Evolutionary conservation across 2,888 invertebrate genomes (phyloP).

Genomic region (Conops quadrifasciatus): DNA sequence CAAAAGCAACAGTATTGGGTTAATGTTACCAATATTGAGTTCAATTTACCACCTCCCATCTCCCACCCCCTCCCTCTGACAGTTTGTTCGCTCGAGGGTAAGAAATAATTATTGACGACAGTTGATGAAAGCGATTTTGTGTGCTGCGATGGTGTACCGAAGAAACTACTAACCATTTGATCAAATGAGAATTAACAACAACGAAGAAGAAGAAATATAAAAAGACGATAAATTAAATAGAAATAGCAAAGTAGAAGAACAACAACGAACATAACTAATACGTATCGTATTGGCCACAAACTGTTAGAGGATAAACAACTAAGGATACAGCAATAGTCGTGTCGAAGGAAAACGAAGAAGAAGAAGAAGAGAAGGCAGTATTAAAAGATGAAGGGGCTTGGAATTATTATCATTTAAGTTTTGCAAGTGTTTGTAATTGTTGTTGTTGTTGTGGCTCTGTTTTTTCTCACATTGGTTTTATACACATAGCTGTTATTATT

Average conservation of each 20-base stretch:
- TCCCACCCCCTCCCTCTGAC: not conserved
- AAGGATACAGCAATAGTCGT: not conserved
- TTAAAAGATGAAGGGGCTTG: too few relatives aligned
- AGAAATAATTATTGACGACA: conserved; percentile 14
- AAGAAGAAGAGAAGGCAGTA: conserved; percentile 7
- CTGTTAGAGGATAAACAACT: conserved; percentile 27
- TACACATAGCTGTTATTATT: too few relatives aligned
- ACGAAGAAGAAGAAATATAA: not conserved
- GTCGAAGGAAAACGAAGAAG: conserved; percentile 18
- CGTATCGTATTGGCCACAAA: conserved; percentile 21
- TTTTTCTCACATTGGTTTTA: not conserved
- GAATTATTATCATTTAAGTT: too few relatives aligned
- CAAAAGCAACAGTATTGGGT: not conserved
- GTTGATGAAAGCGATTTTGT: conserved; percentile 7
- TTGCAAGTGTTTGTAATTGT: not conserved
- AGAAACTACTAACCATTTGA: not conserved
- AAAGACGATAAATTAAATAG: too few relatives aligned
- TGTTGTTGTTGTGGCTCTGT: not conserved
- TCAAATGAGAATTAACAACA: too few relatives aligned
- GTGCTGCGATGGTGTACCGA: not conserved
- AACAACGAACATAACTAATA: conserved; percentile 10
- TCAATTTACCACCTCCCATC: conserved; percentile 7
- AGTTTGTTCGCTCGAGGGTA: conserved; percentile 1
- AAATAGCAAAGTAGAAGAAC: not conserved
- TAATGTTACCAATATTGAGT: conserved; percentile 17